These are phyloP conservation scores for Entomyzon cyanotis DNA, from an alignment of 2,113 vertebrate genomes.

Conservation along the genomic window DNA sequence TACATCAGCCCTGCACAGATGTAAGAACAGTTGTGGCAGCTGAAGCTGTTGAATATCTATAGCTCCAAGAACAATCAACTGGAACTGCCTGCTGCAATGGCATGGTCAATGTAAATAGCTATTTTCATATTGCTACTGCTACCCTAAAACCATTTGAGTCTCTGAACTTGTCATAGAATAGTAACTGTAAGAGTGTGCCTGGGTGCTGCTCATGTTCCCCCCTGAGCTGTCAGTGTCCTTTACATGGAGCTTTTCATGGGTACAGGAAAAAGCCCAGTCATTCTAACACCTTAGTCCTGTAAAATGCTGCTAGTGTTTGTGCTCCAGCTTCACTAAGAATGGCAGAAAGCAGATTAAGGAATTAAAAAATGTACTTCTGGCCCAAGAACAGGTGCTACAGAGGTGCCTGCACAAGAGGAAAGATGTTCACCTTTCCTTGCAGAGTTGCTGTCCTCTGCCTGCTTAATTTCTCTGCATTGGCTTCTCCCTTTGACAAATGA, in stretches of 20 bases:
- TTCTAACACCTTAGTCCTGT: not conserved
- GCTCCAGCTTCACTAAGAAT: not conserved
- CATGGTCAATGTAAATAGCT: not conserved
- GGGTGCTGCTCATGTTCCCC: not conserved
- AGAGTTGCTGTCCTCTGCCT: not conserved
- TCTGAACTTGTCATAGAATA: not conserved
- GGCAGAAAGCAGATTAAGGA: not conserved
- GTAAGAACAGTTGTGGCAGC: not conserved
- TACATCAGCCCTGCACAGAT: constrained; percentile 79
- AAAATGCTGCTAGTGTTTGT: not conserved
- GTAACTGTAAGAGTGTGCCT: not conserved
- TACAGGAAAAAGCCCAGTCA: not conserved
- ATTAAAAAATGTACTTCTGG: not conserved
- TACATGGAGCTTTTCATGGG: not conserved
- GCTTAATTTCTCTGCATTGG: not conserved
- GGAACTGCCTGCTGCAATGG: not conserved
- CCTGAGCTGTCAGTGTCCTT: not conserved
- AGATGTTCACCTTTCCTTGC: not conserved
- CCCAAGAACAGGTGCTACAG: not conserved
- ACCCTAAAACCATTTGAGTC: not conserved
- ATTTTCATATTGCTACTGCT: not conserved
- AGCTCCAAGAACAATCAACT: not conserved
- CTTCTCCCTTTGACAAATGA: not conserved
- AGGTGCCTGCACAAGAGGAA: not conserved
- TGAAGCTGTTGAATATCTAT: not conserved